Evolutionary conservation across 2,797 vertebrate genomes (phyloP), one percentile per base, ranked within the genome.

Genomic region (Pachyuromys duprasi): DNA sequence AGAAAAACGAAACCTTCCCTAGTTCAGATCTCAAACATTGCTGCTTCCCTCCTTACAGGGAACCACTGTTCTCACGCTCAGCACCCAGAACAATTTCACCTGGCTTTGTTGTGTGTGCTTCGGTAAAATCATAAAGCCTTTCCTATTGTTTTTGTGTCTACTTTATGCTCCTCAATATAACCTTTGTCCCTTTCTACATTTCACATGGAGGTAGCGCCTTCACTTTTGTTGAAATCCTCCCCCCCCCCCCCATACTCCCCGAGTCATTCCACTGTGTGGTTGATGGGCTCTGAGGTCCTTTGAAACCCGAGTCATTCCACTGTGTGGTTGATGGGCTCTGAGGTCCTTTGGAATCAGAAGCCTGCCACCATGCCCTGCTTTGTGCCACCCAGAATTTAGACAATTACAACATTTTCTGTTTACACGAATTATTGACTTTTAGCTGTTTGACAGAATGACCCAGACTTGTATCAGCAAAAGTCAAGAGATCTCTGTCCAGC

Each of bases 301-400:
- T 26, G 74, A 86, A 88, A 78, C 49, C 49, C n/a, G n/a, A 55
- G 42, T 63, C 42, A 69, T 60, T 69, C n/a, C n/a, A n/a, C n/a
- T 75, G 69, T 83, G 15, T 45, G 79, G 65, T 42, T 86, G 26
- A 60, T 33, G 31, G 33, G 53, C 33, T 74, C 95, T 42, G 33
- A 89, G 65, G 63, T 60, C 86, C 82, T 93, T 84, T 26, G 74
- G 89, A 88, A 78, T 57, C 28, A 26, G 86, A 92, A 96, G 65
- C 39, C 42, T 75, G 42, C 74, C 57, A 78, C 42, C 63, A 15
- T 39, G 18, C 57, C 33, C 79, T 67, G n/a, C 20, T 93, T 91
- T 57, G 45, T 86, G 62, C 74, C 31, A n/a, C 33, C 18, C 95
- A 81, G 78, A 49, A 95, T 81, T 39, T 33, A 28, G 28, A 89